phyloP scores from a whole-genome alignment of 2,113 vertebrate genomes.

The Lutjanus erythropterus region DNA sequence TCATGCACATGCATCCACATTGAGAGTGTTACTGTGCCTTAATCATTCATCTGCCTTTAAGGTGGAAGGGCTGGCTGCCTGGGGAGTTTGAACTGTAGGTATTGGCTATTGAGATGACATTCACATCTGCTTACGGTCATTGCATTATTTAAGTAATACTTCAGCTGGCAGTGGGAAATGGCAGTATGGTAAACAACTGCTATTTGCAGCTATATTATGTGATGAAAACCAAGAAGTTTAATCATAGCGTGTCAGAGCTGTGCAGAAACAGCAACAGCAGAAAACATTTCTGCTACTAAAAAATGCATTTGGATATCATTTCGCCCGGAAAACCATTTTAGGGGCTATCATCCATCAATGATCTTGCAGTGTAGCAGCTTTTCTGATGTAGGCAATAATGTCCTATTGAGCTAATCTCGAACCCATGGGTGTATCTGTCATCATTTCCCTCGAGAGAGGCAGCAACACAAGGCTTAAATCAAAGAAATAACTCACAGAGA shows the following conservation, averaged over 20 bases:
- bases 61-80: slow-evolving; percentile 46
- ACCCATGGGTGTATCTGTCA: slow-evolving; percentile 67
- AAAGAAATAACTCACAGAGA: slow-evolving; percentile 63
- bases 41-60: slow-evolving; percentile 65
- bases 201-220: slow-evolving; percentile 59
- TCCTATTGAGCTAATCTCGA: slow-evolving; percentile 70
- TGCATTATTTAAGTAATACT: slow-evolving; percentile 75
- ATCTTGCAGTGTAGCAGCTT: slow-evolving; percentile 59
- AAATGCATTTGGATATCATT: slow-evolving; percentile 72
- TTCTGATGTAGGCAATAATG: slow-evolving; percentile 72
- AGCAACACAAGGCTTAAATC: slow-evolving; percentile 64
- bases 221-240: slow-evolving; percentile 53
- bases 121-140: slow-evolving; percentile 71
- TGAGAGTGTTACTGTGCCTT: slow-evolving; percentile 50
- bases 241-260: slow-evolving; percentile 69
- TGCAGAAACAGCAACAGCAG: slow-evolving; percentile 53
- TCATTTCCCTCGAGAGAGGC: slow-evolving; percentile 62
- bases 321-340: slow-evolving; percentile 65
- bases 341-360: slow-evolving; percentile 70
- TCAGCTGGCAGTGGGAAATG: slow-evolving; percentile 55
- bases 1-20: slow-evolving; percentile 58
- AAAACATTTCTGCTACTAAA: slow-evolving; percentile 68
- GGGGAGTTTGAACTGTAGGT: slow-evolving; percentile 60
- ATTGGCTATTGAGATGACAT: slow-evolving; percentile 69
- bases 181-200: slow-evolving; percentile 68